Evolutionary conservation across 2,888 invertebrate species (phyloP).

Genomic region (Drosophila borborema): DNA sequence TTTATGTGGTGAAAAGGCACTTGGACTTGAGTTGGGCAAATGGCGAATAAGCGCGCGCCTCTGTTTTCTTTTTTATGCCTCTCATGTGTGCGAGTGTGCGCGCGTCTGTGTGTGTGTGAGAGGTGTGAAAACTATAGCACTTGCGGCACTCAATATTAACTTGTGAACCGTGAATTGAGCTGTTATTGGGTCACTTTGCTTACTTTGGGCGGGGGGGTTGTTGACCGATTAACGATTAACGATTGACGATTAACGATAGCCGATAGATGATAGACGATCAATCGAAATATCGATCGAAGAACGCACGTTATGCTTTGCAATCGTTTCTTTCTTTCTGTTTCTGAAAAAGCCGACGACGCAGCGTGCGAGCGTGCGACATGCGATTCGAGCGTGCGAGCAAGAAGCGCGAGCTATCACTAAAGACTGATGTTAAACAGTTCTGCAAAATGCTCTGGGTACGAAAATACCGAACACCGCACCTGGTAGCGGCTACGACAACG

Average conservation of each 20-base stretch:
- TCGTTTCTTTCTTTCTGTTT: conserved; percentile 13
- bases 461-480: conserved; percentile 43
- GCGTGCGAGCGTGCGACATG: conserved; percentile 58
- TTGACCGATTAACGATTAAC: conserved; percentile 17
- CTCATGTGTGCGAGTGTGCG: conserved; percentile 30
- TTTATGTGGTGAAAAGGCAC: conserved; percentile 71
- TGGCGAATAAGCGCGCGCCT: conserved; percentile 61
- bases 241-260: conserved; percentile 3
- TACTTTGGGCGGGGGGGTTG: conserved; percentile 5
- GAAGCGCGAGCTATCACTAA: conserved; percentile 84
- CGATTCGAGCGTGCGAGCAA: conserved; percentile 82
- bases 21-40: conserved; percentile 48
- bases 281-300: conserved; percentile 13
- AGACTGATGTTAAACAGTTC: conserved; percentile 84
- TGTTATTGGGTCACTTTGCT: conserved; percentile 36
- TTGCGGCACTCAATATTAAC: conserved; percentile 23
- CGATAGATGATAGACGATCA: conserved; percentile 12
- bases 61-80: conserved; percentile 55
- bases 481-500: conserved; percentile 39
- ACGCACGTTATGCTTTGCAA: conserved; percentile 33
- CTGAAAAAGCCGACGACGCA: conserved; percentile 50
- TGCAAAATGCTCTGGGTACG: conserved; percentile 80
- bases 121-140: conserved; percentile 57
- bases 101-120: conserved; percentile 7
- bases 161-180: conserved; percentile 28